These are phyloP conservation scores for Maccullochella peelii DNA, from an alignment of 2,113 vertebrate genomes.

Conservation along the genomic window DNA sequence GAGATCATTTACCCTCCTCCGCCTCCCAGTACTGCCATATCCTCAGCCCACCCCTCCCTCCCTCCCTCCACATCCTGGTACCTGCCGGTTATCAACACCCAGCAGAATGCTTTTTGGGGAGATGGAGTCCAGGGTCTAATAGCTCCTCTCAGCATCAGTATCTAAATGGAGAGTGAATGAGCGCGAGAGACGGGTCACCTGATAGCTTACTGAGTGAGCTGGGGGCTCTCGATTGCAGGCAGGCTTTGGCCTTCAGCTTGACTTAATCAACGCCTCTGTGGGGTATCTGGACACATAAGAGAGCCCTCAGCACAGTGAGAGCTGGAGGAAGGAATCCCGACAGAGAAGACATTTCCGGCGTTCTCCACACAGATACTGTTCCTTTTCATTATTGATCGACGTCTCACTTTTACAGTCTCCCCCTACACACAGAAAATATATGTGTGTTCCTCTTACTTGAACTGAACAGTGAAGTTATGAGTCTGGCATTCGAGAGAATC, in stretches of 20 bases:
- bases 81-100: constrained; percentile 72
- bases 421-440: background rate
- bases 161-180: constrained; percentile 66
- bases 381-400: constrained; percentile 62
- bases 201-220: constrained; percentile 75
- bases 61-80: constrained; percentile 43
- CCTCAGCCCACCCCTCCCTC: constrained; percentile 14
- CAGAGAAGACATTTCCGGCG: constrained; percentile 64
- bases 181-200: constrained; percentile 66
- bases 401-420: constrained; percentile 20
- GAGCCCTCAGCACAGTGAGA: constrained; percentile 62
- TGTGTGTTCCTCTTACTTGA: constrained; percentile 21
- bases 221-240: constrained; percentile 63
- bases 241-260: constrained; percentile 77
- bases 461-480: constrained; percentile 12
- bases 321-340: constrained; percentile 59
- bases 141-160: constrained; percentile 69
- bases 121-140: constrained; percentile 53
- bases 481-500: constrained; percentile 34
- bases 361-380: constrained; percentile 54
- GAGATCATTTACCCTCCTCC: constrained; percentile 77
- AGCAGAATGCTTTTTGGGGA: constrained; percentile 64
- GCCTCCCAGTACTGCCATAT: constrained; percentile 61
- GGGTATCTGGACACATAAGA: constrained; percentile 75
- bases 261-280: constrained; percentile 79